Base-by-base conservation (phyloP, 2,113 vertebrate species). In the Poicephalus gulielmi region DNA sequence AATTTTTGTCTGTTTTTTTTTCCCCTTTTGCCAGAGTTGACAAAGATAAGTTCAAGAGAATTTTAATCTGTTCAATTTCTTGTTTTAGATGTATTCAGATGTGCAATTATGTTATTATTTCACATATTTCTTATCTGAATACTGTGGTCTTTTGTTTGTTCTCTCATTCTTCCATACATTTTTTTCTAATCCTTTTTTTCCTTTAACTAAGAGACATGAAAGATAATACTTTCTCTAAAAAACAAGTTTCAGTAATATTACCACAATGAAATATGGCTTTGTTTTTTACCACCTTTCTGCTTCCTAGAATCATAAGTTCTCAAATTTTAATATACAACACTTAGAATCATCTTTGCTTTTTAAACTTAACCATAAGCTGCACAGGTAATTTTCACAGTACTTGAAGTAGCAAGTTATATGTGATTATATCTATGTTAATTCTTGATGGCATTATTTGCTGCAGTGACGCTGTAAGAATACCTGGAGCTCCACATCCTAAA, bases 391-490 rank as follows among this genome's bases (percentile, higher is more conserved):
- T 68, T 23, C 30, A 89, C 10, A 71, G 47, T 83, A 67, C 30
- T 95, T 92, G 46, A 96, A 94, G 19, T 53, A 93, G 10, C 9
- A 96, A 90, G 43, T 75, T 94, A 44, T 75, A 79, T 66, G 46
- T 88, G 62, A 95, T 97, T 96, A 90, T 86, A 96, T 59, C 88
- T 76, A 44, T 95, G 24, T 95, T 86, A 94, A 31, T 82, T 97
- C 55, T 91, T 85, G 43, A 95, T 81, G 68, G 18, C 62, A 92
- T 92, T 97, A 87, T 97, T 96, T 97, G 96, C 67, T 96, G 53
- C 76, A 97, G 88, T 90, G 86, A 83, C 47, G 71, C 17, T 43
- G 57, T 77, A 86, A 94, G 70, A 88, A 76, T 75, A 63, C 35
- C 68, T 80, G 70, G 75, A 88, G 64, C 3, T 95, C 96, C 74